Conservation (phyloP, 2,888 invertebrate genomes). For the Dione juno region DNA sequence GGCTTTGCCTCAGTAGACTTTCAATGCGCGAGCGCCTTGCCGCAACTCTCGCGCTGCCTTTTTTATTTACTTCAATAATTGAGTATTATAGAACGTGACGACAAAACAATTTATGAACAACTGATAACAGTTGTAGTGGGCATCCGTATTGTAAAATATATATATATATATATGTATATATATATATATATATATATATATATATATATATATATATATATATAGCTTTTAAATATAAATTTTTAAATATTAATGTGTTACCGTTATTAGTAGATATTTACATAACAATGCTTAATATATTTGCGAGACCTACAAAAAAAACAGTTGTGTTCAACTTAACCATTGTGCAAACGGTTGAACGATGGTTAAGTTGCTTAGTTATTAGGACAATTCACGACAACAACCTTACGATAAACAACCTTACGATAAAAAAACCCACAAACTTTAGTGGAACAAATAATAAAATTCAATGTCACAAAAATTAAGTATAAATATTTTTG, state of each 20-base stretch:
- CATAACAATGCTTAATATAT: neutral
- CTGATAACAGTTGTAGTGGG: conserved; percentile 14
- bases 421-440: too few relatives aligned
- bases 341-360: neutral
- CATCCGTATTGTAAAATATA: too few relatives aligned
- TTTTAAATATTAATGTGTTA: too few relatives aligned
- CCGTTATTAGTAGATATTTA: neutral
- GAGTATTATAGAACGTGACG: conserved; percentile 42
- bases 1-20: conserved; percentile 41
- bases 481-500: too few relatives aligned
- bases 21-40: conserved; percentile 51
- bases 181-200: too few relatives aligned
- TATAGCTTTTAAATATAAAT: too few relatives aligned
- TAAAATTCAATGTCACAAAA: neutral
- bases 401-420: too few relatives aligned
- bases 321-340: too few relatives aligned
- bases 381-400: neutral
- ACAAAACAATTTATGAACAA: conserved; percentile 14
- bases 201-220: too few relatives aligned
- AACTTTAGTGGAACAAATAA: neutral
- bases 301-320: neutral
- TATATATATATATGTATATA: too few relatives aligned
- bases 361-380: too few relatives aligned
- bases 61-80: conserved; percentile 40
- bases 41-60: conserved; percentile 48